Evolutionary conservation across 2,888 invertebrate genomes (phyloP).

Genomic region (Pollenia angustigena): DNA sequence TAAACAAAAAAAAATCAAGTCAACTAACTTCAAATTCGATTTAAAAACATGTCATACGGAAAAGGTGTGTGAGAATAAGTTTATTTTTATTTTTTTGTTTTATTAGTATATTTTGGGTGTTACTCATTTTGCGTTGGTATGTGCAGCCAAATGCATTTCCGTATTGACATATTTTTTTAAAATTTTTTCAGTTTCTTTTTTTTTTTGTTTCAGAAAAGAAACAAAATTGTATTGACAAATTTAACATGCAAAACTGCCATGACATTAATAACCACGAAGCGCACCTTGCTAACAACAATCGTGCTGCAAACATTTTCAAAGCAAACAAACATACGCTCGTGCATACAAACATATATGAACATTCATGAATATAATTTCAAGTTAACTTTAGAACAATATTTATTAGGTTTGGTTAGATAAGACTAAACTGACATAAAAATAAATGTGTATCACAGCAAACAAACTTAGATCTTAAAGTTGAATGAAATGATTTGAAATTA

Average conservation of each 20-base stretch:
- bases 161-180: conserved; percentile 39
- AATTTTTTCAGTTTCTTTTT: background rate
- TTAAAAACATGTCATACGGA: conserved; percentile 48
- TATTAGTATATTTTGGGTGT: conserved; percentile 28
- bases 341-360: background rate
- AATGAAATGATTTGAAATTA: too few species aligned
- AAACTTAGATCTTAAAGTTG: too few species aligned
- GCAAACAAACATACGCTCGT: conserved; percentile 1
- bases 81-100: too few species aligned
- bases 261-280: conserved; percentile 68
- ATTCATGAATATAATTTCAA: background rate
- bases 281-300: conserved; percentile 53
- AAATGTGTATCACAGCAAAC: too few species aligned
- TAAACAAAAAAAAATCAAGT: background rate
- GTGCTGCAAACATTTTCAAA: conserved; percentile 12
- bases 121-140: conserved; percentile 20
- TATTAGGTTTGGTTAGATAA: conserved; percentile 37
- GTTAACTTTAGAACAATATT: conserved; percentile 18
- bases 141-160: conserved; percentile 66
- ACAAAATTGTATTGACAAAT: conserved; percentile 21
- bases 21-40: conserved; percentile 21
- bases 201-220: conserved; percentile 26
- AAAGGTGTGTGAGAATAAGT: conserved; percentile 55
- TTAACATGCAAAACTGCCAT: conserved; percentile 58
- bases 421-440: background rate